Evolutionary conservation across 2,797 vertebrate genomes (phyloP).

Genomic region (Vipera latastei): DNA sequence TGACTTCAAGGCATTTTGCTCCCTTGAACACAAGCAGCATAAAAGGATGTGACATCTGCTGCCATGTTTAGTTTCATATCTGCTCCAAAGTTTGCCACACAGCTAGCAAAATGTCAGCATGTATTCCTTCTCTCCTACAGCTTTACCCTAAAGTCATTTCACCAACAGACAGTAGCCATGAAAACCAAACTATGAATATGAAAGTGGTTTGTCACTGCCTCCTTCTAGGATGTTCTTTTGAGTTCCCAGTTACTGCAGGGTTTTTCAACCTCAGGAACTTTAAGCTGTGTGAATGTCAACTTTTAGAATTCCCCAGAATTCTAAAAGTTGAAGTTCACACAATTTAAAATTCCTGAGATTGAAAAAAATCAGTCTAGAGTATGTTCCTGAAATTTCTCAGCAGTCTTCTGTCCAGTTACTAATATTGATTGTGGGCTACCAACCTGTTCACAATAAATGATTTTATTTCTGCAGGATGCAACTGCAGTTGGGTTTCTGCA

Average conservation of each 20-base stretch:
- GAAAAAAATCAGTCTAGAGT: not conserved
- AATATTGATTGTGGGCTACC: not conserved
- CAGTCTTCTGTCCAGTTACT: not conserved
- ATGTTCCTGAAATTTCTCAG: not conserved
- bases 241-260: not conserved
- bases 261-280: not conserved
- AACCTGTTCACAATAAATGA: not conserved
- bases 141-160: not conserved
- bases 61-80: not conserved
- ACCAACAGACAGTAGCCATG: not conserved
- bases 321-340: not conserved
- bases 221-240: not conserved
- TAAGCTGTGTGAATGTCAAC: not conserved
- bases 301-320: not conserved
- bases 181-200: not conserved
- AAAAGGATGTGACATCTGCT: not conserved
- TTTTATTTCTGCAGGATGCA: not conserved
- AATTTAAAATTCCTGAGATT: not conserved
- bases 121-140: not conserved
- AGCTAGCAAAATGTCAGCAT: not conserved
- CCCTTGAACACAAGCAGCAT: not conserved
- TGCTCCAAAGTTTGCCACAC: not conserved
- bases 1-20: not conserved
- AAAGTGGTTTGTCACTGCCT: not conserved
- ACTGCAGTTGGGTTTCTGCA: not conserved